These are phyloP conservation scores for Sinella curviseta DNA, from an alignment of 1,140 invertebrate species.

Conservation along the genomic window DNA sequence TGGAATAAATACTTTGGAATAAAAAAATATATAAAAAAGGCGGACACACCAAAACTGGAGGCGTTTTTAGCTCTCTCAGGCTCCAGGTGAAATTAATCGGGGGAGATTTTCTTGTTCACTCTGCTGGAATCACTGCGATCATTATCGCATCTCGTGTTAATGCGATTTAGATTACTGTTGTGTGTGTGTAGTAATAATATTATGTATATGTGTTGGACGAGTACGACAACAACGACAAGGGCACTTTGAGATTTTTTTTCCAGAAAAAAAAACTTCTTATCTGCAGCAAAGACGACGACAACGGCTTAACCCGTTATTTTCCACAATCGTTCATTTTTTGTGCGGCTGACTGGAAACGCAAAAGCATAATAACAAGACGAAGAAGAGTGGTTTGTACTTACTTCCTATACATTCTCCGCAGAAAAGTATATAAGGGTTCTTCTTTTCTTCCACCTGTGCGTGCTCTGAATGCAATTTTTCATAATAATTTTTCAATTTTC, in stretches of 20 bases:
- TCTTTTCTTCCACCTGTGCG: not conserved
- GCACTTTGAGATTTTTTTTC: not conserved
- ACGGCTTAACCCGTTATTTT: not conserved
- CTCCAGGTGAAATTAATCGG: not conserved
- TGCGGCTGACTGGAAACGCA: not conserved
- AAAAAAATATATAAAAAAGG: too few species aligned
- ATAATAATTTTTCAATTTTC: constrained; percentile 5
- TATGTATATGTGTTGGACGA: too few species aligned
- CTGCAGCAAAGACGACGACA: not conserved
- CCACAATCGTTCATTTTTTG: too few species aligned
- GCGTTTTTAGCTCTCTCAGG: too few species aligned
- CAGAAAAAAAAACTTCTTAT: not conserved
- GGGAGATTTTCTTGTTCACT: not conserved
- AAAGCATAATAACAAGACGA: too few species aligned
- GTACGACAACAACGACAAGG: not conserved
- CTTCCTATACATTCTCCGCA: too few species aligned
- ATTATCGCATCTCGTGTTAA: not conserved
- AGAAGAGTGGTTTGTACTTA: too few species aligned
- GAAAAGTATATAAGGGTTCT: not conserved
- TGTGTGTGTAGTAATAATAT: not conserved
- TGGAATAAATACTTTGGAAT: too few species aligned
- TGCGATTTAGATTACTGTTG: constrained; percentile 7
- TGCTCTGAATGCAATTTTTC: constrained; percentile 6
- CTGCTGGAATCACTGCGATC: not conserved
- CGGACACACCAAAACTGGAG: too few species aligned